Evolutionary conservation across 2,888 invertebrate species (phyloP).

Genomic region (Graphium colonna): DNA sequence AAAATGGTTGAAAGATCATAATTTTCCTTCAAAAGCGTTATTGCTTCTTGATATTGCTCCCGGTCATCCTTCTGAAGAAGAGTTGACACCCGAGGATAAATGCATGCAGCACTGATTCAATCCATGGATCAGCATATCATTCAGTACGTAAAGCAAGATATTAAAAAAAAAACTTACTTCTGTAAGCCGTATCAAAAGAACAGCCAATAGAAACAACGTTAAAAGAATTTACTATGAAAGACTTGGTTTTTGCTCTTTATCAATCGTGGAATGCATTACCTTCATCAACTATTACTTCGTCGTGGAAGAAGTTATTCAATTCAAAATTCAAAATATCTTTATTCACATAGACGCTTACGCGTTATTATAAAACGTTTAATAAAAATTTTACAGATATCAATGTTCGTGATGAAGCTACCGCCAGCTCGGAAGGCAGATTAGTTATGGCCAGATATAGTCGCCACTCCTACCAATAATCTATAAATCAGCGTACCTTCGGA

Average conservation of each 20-base stretch:
- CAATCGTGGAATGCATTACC: no score
- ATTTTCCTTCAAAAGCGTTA: constrained; percentile 33
- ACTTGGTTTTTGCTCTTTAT: no score
- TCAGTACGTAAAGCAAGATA: no score
- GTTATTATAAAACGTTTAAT: no score
- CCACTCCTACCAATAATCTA: not conserved
- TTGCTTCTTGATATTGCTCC: constrained; percentile 36
- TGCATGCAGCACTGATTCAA: constrained; percentile 37
- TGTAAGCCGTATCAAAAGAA: not conserved
- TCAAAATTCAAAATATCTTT: no score
- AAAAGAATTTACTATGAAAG: no score
- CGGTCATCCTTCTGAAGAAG: constrained; percentile 16
- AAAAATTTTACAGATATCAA: no score
- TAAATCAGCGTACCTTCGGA: not conserved
- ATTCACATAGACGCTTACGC: no score
- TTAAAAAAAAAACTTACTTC: not conserved
- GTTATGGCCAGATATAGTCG: not conserved
- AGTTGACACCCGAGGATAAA: constrained; percentile 37
- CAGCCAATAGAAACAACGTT: not conserved
- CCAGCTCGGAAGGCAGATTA: no score
- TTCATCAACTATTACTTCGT: no score
- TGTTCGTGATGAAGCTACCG: no score
- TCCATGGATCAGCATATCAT: no score
- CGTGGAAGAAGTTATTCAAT: not conserved
- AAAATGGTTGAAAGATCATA: constrained; percentile 22